Percentiles rank a stretch among this genome's conserved stretches.
These are phyloP conservation scores for Leptinotarsa lineolata DNA, from an alignment of 1,140 invertebrate species.

Conservation along the genomic window DNA sequence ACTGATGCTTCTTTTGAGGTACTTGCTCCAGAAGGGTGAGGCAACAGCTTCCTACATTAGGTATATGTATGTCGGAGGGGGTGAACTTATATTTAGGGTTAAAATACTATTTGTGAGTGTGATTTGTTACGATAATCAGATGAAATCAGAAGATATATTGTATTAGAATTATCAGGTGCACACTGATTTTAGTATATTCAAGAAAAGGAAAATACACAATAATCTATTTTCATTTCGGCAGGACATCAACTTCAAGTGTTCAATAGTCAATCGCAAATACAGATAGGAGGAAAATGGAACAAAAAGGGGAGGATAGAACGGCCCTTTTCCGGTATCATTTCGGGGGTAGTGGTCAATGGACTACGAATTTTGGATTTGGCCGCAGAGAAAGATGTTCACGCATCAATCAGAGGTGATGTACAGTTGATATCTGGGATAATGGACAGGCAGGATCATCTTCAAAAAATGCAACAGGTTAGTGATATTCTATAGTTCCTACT, in stretches of 20 bases:
- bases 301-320: slow-evolving; percentile 76
- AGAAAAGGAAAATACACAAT: too few species aligned
- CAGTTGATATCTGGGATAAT: slow-evolving; percentile 72
- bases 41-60: too few species aligned
- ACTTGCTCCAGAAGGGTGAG: too few species aligned
- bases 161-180: too few species aligned
- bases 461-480: slow-evolving; percentile 79
- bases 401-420: slow-evolving; percentile 74
- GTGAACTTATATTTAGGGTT: too few species aligned
- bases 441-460: slow-evolving; percentile 72
- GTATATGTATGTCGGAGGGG: too few species aligned
- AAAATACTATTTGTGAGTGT: too few species aligned
- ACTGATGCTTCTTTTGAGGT: too few species aligned
- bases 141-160: too few species aligned
- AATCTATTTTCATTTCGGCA: slow-evolving; percentile 49
- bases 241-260: slow-evolving; percentile 88
- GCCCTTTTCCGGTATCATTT: slow-evolving; percentile 83
- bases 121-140: too few species aligned
- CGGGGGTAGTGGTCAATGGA: slow-evolving; percentile 87
- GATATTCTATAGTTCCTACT: background rate
- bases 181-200: too few species aligned
- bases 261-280: slow-evolving; percentile 88
- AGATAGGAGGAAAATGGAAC: slow-evolving; percentile 87
- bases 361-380: slow-evolving; percentile 83
- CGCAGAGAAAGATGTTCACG: slow-evolving; percentile 75